Percentiles rank a stretch among this genome's conserved stretches.
These are phyloP conservation scores for Acestrorhynchus altus DNA, from an alignment of 2,797 vertebrate genomes.

Conservation along the genomic window DNA sequence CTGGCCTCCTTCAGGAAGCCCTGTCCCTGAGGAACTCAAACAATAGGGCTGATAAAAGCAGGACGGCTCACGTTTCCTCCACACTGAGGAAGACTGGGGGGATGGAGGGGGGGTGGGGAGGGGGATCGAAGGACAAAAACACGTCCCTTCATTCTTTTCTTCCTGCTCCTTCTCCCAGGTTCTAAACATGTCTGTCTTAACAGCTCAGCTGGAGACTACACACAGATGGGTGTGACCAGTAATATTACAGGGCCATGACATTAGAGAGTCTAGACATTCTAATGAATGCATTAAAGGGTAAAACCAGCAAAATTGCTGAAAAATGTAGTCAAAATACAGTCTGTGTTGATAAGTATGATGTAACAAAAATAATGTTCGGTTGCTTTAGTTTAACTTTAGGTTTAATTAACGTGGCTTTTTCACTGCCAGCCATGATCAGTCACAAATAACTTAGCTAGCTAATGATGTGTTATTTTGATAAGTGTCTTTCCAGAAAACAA, in stretches of 20 bases:
- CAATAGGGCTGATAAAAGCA: conserved; percentile 65
- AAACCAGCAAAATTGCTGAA: too few relatives aligned
- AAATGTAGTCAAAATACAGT: too few relatives aligned
- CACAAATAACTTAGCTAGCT: too few relatives aligned
- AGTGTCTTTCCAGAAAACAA: too few relatives aligned
- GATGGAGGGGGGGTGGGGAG: conserved; percentile 23
- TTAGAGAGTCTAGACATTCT: not conserved
- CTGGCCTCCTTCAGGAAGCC: conserved; percentile 72
- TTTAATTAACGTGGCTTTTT: too few relatives aligned
- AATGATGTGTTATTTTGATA: too few relatives aligned
- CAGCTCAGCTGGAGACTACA: conserved; percentile 37
- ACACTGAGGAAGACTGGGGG: conserved; percentile 42
- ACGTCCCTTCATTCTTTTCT: conserved; percentile 56
- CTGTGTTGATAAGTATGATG: too few relatives aligned
- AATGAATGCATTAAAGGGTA: too few relatives aligned
- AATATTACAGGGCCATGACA: conserved; percentile 24
- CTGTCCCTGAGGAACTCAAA: conserved; percentile 74
- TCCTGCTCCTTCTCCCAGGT: conserved; percentile 27
- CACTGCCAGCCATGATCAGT: too few relatives aligned
- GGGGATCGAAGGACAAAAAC: conserved; percentile 51
- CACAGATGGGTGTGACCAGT: conserved; percentile 26
- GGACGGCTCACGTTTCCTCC: conserved; percentile 61
- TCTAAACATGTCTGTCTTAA: conserved; percentile 36
- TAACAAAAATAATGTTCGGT: too few relatives aligned
- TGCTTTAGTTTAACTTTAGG: too few relatives aligned